These are phyloP conservation scores for Clusia tigrina DNA, from an alignment of 2,888 invertebrate genomes.

Conservation along the genomic window DNA sequence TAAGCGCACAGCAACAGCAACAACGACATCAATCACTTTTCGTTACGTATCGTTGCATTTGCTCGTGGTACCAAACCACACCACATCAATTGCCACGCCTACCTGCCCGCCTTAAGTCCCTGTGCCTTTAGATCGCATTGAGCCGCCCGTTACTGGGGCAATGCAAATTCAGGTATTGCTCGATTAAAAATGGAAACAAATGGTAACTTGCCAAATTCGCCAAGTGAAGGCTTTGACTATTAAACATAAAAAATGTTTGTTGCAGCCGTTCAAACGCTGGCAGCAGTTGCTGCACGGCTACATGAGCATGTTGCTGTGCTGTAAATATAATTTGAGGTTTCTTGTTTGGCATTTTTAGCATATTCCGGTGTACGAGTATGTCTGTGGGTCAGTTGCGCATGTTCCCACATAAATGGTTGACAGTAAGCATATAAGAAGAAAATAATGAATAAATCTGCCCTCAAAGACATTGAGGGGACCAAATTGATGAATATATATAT, in stretches of 20 bases:
- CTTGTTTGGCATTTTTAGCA: not conserved
- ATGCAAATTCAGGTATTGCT: too few species aligned
- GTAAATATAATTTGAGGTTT: not conserved
- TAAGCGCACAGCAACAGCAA: constrained; percentile 44
- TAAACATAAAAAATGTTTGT: not conserved
- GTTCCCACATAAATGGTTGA: too few species aligned
- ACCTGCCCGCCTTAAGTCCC: not conserved
- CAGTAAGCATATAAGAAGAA: too few species aligned
- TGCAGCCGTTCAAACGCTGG: not conserved
- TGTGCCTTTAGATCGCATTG: too few species aligned
- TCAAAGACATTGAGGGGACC: too few species aligned
- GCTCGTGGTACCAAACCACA: constrained; percentile 18
- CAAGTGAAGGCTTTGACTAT: not conserved
- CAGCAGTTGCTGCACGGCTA: not conserved
- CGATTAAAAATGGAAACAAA: not conserved
- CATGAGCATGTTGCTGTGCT: not conserved
- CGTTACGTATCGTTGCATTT: constrained; percentile 39
- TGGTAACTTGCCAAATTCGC: not conserved
- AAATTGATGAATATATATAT: too few species aligned
- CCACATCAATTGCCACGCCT: not conserved
- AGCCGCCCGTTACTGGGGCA: too few species aligned
- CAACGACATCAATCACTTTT: constrained; percentile 60
- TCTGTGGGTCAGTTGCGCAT: too few species aligned
- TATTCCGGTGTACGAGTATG: not conserved
- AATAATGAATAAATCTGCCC: too few species aligned